Percentiles rank a stretch among this genome's conserved stretches.
Evolutionary conservation across 2,888 invertebrate species (phyloP).

Genomic region (Thecocarcelia acutangulata): DNA sequence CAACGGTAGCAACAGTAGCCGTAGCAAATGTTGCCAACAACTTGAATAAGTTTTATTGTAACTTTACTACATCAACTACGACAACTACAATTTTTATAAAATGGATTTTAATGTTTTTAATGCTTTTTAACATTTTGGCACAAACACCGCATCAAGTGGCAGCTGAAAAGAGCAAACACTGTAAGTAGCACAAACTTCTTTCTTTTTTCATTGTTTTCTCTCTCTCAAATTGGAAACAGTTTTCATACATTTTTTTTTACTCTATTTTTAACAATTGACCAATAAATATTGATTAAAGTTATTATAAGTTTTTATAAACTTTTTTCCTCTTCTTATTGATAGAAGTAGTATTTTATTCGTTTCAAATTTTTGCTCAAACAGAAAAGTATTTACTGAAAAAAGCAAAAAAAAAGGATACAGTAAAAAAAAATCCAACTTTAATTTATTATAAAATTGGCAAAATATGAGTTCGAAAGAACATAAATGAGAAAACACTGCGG

Average conservation of each 20-base stretch:
- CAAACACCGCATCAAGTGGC: constrained; percentile 78
- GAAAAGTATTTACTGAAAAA: constrained; percentile 20
- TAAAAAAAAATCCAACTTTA: background rate
- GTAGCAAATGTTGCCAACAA: constrained; percentile 65
- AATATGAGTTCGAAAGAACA: background rate
- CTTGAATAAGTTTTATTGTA: constrained; percentile 59
- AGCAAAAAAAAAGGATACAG: background rate
- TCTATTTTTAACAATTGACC: constrained; percentile 52
- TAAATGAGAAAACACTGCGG: constrained; percentile 31
- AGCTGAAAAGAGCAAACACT: constrained; percentile 81
- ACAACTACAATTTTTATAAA: constrained; percentile 74
- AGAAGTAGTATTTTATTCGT: constrained; percentile 13
- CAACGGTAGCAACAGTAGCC: constrained; percentile 41
- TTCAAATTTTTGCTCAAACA: constrained; percentile 2
- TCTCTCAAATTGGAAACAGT: background rate
- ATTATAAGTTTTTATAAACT: constrained; percentile 42
- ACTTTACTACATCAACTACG: constrained; percentile 51
- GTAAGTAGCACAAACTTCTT: constrained; percentile 75
- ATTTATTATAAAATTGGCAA: constrained; percentile 25
- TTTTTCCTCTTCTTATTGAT: background rate
- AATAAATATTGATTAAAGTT: constrained; percentile 66
- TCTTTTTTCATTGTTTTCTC: background rate
- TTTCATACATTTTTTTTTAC: background rate
- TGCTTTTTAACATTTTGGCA: constrained; percentile 77
- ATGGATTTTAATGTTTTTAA: constrained; percentile 79